A percentile compares a stretch with the other conserved stretches of the same genome.
phyloP scores from a whole-genome alignment of 2,113 vertebrate species.

The Azemiops feae region DNA sequence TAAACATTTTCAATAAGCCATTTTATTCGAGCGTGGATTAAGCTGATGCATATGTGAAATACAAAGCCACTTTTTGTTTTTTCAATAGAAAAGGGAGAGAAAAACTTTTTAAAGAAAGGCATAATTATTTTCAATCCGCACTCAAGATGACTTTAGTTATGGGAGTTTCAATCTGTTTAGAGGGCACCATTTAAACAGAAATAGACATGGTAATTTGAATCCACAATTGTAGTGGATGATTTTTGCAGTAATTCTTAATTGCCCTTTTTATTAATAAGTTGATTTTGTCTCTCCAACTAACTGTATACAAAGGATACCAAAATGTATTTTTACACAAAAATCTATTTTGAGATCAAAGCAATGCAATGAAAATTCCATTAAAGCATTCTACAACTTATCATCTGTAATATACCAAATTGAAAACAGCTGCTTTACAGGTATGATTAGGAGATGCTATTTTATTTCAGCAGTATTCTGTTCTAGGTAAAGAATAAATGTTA shows the following conservation, averaged over 20 bases:
- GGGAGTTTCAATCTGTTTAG: not conserved
- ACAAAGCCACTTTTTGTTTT: not conserved
- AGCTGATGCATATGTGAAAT: slow-evolving; percentile 17
- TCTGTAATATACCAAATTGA: not conserved
- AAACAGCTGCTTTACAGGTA: not conserved
- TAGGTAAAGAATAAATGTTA: slow-evolving; percentile 20
- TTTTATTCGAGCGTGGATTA: slow-evolving; percentile 31
- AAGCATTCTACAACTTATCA: not conserved
- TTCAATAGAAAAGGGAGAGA: not conserved
- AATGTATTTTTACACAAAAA: not conserved
- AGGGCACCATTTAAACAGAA: not conserved
- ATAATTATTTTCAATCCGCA: slow-evolving; percentile 1
- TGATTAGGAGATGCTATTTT: not conserved
- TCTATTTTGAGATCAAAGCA: slow-evolving; percentile 20
- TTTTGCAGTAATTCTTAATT: not conserved
- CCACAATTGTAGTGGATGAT: not conserved
- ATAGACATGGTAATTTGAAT: not conserved
- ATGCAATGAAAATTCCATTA: slow-evolving; percentile 6
- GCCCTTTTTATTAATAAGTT: not conserved
- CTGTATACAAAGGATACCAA: not conserved
- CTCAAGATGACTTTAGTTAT: not conserved
- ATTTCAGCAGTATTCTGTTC: slow-evolving; percentile 13
- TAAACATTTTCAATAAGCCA: slow-evolving; percentile 48
- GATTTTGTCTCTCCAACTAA: not conserved
- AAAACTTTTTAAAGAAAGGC: not conserved